phyloP scores from a whole-genome alignment of 2,113 vertebrate genomes.

The Scopus umbretta region DNA sequence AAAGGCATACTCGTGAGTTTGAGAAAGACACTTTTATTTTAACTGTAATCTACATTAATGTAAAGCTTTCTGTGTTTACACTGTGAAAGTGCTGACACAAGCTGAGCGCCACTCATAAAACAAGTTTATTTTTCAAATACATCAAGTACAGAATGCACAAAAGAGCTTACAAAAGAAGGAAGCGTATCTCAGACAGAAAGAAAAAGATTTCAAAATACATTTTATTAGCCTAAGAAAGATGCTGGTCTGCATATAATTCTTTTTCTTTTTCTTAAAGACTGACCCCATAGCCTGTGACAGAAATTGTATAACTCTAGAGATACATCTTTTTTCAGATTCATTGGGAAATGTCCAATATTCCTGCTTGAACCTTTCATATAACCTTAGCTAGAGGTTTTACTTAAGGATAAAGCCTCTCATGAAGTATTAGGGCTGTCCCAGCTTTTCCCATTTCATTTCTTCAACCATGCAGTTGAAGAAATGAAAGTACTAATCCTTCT shows the following conservation, averaged over 20 bases:
- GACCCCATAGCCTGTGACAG: not conserved
- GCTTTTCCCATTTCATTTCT: slow-evolving; percentile 59
- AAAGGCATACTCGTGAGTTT: not conserved
- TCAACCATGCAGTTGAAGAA: slow-evolving; percentile 19
- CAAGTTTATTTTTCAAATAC: slow-evolving; percentile 24
- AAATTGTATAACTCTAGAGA: not conserved
- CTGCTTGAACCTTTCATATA: not conserved
- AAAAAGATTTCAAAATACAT: not conserved
- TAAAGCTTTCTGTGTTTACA: slow-evolving; percentile 11
- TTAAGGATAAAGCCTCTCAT: slow-evolving; percentile 45
- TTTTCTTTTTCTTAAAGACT: not conserved
- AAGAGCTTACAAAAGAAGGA: not conserved
- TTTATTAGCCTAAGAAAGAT: not conserved
- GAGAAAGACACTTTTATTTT: not conserved
- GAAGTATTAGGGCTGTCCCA: slow-evolving; percentile 44
- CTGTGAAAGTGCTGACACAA: slow-evolving; percentile 16
- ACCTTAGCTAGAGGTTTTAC: slow-evolving; percentile 20
- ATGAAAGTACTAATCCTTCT: slow-evolving; percentile 60
- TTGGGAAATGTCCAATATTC: not conserved
- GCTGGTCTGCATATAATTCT: not conserved
- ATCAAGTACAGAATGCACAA: not conserved
- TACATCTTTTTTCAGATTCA: not conserved
- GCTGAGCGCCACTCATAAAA: not conserved
- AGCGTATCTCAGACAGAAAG: not conserved
- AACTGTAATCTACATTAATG: not conserved